Evolutionary conservation across 2,888 invertebrate genomes (phyloP).

Genomic region (Galerucella pusilla): DNA sequence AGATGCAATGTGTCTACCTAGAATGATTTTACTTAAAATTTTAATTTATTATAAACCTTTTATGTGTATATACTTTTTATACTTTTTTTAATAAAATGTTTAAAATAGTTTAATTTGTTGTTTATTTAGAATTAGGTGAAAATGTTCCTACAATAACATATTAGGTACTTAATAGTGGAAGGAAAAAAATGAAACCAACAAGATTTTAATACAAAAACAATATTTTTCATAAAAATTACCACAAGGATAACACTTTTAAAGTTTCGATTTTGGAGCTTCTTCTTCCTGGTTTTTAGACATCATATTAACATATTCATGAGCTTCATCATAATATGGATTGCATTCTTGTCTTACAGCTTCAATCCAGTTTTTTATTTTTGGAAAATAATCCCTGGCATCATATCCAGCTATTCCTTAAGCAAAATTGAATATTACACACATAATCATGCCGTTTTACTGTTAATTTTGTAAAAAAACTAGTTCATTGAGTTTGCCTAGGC

Average conservation of each 20-base stretch:
- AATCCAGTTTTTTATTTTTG: slow-evolving; percentile 74
- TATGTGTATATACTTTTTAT: slow-evolving; percentile 31
- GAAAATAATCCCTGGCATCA: slow-evolving; percentile 71
- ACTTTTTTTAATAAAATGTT: slow-evolving; percentile 36
- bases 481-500: neutral
- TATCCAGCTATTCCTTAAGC: slow-evolving; percentile 74
- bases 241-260: slow-evolving; percentile 3
- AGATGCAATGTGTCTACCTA: slow-evolving; percentile 31
- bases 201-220: neutral
- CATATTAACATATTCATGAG: slow-evolving; percentile 54
- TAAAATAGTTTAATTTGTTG: neutral
- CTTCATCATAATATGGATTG: slow-evolving; percentile 75
- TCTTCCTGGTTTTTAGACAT: slow-evolving; percentile 4
- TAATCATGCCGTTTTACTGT: too few species aligned
- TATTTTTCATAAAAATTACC: neutral
- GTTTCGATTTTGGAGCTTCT: slow-evolving; percentile 13
- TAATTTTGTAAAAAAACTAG: neutral
- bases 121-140: neutral
- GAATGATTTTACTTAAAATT: slow-evolving; percentile 32
- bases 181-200: neutral
- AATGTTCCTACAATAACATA: neutral
- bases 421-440: neutral
- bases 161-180: neutral
- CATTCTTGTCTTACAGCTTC: slow-evolving; percentile 71
- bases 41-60: slow-evolving; percentile 32